A percentile compares a stretch with the other conserved stretches of the same genome.
Evolutionary conservation across 2,888 invertebrate genomes (phyloP).

Genomic region (Xestia xanthographa): DNA sequence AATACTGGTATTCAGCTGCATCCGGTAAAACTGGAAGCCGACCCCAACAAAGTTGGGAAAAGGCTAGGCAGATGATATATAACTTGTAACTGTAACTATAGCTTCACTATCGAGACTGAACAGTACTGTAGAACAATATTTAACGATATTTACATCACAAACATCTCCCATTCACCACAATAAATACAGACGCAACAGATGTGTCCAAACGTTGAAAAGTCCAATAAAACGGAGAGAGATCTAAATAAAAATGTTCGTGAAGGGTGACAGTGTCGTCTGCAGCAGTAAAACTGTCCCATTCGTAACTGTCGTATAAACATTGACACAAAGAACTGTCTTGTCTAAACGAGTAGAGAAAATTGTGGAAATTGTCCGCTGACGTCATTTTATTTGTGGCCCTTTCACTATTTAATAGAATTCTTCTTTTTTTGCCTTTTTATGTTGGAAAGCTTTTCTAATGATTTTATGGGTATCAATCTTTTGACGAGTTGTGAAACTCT

Average conservation of each 20-base stretch:
- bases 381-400: conserved; percentile 21
- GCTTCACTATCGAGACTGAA: not conserved
- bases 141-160: conserved; percentile 23
- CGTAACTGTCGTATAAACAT: conserved; percentile 64
- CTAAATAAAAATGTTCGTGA: conserved; percentile 65
- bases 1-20: no score
- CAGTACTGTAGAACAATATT: not conserved
- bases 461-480: conserved; percentile 9
- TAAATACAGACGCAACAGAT: conserved; percentile 45
- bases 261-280: conserved; percentile 56
- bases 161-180: conserved; percentile 10
- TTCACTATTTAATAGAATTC: conserved; percentile 14
- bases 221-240: conserved; percentile 59
- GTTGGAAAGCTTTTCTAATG: conserved; percentile 8
- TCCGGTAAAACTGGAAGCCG: no score
- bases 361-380: conserved; percentile 41
- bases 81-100: not conserved
- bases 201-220: conserved; percentile 49
- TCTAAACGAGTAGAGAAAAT: conserved; percentile 51
- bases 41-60: no score
- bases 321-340: conserved; percentile 58
- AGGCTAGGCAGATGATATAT: no score
- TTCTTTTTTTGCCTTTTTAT: conserved; percentile 21
- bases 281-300: conserved; percentile 64
- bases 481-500: conserved; percentile 3